Evolutionary conservation across 2,113 vertebrate species (phyloP), one percentile per base, ranked within the genome.

Genomic region (Fregetta grallaria): DNA sequence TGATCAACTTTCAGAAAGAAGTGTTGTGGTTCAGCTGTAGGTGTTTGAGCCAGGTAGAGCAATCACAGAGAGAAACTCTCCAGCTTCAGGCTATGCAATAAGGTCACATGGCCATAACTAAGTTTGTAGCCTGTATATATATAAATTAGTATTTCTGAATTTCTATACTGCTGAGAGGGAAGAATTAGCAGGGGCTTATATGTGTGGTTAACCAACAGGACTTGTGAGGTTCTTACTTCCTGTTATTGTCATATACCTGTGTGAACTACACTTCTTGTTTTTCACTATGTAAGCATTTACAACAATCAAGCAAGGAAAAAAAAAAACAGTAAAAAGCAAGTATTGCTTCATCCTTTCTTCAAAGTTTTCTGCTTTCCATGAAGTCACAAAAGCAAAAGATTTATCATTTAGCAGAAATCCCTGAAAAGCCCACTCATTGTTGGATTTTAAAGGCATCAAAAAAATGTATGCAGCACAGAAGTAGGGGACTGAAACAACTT

Each of bases 181-280:
- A 81, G 19, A 91, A 56, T 20, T 81, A 63, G 2, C 4, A 44
- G 15, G 5, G 8, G 1, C 13, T 76, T 78, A 8, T 21, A 44
- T 29, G 18, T 36, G 11, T 32, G 3, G 7, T 59, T 74, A 86
- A 53, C 7, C 34, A 63, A 67, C 17, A 81, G 27, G 27, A 68
- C 16, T 72, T 34, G 3, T 1, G 7, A 88, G 12, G 5, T 36
- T 76, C 29, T 66, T 56, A 27, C 9, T 52, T 66, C 9, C 45
- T 1, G 0, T 71, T 49, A 30, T 15, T 42, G 5, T 14, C 42
- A 44, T 12, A 47, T 34, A 34, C 1, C 8, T 40, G 9, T 10
- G 10, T n/a, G 53, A 68, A 44, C 4, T 44, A 45, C 5, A 20
- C 2, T 26, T 66, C 16, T 47, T 70, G 5, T 4, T 87, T 84